Evolutionary conservation across 2,113 vertebrate genomes (phyloP), one percentile per base, ranked within the genome.

Genomic region (Calyptomena viridis): DNA sequence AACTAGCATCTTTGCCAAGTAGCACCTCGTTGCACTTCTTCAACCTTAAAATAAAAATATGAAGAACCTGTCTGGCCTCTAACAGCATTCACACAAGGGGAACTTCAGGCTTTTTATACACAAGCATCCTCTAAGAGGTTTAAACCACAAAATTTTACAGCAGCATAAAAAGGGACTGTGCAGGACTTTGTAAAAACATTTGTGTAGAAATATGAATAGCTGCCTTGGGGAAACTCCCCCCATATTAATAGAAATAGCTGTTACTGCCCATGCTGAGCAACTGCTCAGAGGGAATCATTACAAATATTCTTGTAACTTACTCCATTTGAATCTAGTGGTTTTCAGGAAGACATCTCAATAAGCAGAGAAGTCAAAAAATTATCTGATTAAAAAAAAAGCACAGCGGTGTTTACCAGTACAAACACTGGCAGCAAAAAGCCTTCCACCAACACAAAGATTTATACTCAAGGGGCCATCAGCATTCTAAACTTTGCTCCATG

Each of bases 91-190:
- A 27, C 63, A 13, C 44, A 66, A 88, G 91, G 77, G 74, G 88
- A 97, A 90, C 87, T 96, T 97, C 83, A 92, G 66, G 69, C 40
- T 91, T 81, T 74, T 93, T 95, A 77, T 92, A 82, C 50, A 72
- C 67, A 91, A 91, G 79, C 86, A 97, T 94, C 81, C 60, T 95
- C 86, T 93, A 79, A 96, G 90, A 94, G 75, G 53, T 79, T 87
- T 95, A 95, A 96, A 95, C 93, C 96, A 89, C 95, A 95, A 80
- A 95, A 55, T 96, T 97, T 96, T 96, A 90, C 93, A 95, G 88
- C 73, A 62, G 17, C n/a, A 79, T 86, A 77, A 74, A 87, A 96
- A 91, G 13, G 15, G 64, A 60, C 82, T 55, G 30, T 69, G 58
- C 64, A 94, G 73, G 78, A 95, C 90, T 94, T 96, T 82, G 66